A percentile compares a stretch with the other conserved stretches of the same genome.
Conservation (phyloP, 2,797 vertebrate species). For the Schizothorax lantsangensis region DNA sequence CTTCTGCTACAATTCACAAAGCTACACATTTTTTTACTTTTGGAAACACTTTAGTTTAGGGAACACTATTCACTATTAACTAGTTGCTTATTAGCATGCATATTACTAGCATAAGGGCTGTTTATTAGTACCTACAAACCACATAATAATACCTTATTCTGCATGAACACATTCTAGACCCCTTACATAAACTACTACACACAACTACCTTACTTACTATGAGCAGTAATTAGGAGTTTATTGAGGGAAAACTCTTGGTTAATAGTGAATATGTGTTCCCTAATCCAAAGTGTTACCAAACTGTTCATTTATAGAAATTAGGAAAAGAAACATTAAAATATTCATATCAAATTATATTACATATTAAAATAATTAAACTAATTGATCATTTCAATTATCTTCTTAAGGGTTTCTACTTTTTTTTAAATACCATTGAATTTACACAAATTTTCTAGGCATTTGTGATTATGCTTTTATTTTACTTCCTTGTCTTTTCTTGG, state of each 20-base stretch:
- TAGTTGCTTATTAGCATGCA: not conserved
- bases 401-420: too few species aligned
- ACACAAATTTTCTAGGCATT: too few species aligned
- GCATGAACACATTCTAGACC: not conserved
- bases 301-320: not conserved
- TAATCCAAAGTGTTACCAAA: not conserved
- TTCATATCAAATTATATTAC: too few species aligned
- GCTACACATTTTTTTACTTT: not conserved
- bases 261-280: not conserved
- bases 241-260: too few species aligned
- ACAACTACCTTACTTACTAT: not conserved
- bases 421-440: too few species aligned
- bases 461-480: too few species aligned
- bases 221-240: not conserved
- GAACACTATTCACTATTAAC: not conserved
- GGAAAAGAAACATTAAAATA: not conserved
- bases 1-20: not conserved
- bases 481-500: too few species aligned
- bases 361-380: not conserved
- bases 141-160: too few species aligned
- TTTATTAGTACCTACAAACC: not conserved
- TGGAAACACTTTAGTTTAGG: not conserved
- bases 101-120: not conserved
- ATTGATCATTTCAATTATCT: not conserved
- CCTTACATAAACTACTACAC: too few species aligned